Conservation (phyloP, 2,113 vertebrate species). For the Mirounga angustirostris region DNA sequence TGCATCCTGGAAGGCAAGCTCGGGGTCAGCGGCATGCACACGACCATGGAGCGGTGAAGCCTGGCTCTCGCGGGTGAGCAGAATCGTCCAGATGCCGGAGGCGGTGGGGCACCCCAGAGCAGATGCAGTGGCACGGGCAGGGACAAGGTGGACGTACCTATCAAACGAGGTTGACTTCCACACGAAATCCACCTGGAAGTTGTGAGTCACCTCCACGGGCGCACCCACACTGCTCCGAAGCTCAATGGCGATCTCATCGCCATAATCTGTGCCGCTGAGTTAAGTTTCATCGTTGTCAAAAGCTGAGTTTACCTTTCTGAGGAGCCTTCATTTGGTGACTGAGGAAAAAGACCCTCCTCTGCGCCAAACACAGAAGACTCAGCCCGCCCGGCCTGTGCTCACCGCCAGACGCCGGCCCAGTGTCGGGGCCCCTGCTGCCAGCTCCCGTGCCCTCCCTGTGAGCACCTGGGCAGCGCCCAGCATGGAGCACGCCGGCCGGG, state of each 20-base stretch:
- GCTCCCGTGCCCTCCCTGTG: fast-evolving
- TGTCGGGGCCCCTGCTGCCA: neutral
- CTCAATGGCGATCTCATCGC: slow-evolving; percentile 99
- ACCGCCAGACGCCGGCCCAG: fast-evolving
- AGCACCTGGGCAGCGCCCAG: neutral
- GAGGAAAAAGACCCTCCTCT: neutral
- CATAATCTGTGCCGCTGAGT: slow-evolving; percentile 94
- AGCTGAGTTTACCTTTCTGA: neutral
- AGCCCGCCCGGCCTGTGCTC: neutral
- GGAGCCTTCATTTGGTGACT: neutral
- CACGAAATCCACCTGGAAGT: slow-evolving; percentile 99
- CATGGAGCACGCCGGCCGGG: neutral
- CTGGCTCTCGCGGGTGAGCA: fast-evolving
- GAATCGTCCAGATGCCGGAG: neutral
- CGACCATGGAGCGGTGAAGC: fast-evolving
- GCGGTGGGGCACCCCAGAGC: too few species aligned
- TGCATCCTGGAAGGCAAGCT: slow-evolving; percentile 92
- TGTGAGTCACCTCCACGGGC: slow-evolving; percentile 97
- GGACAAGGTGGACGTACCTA: slow-evolving; percentile 87
- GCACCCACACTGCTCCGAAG: slow-evolving; percentile 97
- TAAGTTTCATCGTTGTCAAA: slow-evolving; percentile 87
- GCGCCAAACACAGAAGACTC: neutral
- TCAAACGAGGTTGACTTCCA: slow-evolving; percentile 99
- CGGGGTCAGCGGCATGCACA: fast-evolving
- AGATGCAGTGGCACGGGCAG: neutral